phyloP scores from a whole-genome alignment of 2,113 vertebrate species.

The Smithornis capensis region DNA sequence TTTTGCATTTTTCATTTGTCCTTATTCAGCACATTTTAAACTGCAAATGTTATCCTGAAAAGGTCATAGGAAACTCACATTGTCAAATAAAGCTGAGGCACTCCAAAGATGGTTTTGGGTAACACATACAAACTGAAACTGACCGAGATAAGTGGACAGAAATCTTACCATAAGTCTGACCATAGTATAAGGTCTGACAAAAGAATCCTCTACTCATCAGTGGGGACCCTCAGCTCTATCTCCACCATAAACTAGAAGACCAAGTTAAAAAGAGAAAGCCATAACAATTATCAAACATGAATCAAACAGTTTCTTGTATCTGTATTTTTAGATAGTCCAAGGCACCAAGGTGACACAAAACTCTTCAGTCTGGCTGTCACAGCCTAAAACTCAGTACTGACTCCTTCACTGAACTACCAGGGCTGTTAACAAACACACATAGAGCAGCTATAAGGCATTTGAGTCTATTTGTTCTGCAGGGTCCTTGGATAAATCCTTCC shows the following conservation, averaged over 20 bases:
- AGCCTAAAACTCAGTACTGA: neutral
- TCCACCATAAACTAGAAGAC: neutral
- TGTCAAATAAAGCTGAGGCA: neutral
- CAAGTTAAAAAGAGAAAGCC: neutral
- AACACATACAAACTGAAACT: neutral
- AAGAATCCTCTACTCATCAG: neutral
- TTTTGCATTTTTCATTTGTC: slow-evolving; percentile 9
- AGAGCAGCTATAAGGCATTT: neutral
- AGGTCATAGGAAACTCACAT: neutral
- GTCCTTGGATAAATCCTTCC: neutral
- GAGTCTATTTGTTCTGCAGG: neutral
- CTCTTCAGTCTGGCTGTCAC: neutral
- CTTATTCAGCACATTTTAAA: slow-evolving; percentile 28
- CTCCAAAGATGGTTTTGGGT: neutral
- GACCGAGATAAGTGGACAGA: neutral
- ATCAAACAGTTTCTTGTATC: neutral
- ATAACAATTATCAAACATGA: neutral
- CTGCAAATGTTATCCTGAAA: neutral
- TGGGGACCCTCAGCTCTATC: neutral
- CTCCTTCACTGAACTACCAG: neutral
- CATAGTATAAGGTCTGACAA: neutral
- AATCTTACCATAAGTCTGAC: neutral
- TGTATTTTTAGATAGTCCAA: neutral
- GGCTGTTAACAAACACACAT: neutral
- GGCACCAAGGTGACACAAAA: neutral